Conservation (phyloP, 2,888 invertebrate genomes). For the Trichopria drosophilae region DNA sequence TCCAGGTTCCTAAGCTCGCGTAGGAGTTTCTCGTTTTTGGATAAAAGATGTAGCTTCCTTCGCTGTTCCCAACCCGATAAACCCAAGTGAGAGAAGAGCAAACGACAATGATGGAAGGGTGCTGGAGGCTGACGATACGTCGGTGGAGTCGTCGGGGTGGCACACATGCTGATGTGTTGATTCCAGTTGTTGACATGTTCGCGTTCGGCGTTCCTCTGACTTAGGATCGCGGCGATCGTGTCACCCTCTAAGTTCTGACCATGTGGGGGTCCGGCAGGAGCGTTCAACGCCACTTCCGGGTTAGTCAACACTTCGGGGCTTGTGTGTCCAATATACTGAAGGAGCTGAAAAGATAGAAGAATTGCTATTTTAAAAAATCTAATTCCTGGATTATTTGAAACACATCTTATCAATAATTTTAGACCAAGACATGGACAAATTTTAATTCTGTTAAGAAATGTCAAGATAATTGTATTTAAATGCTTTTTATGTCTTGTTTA, state of each 20-base stretch:
- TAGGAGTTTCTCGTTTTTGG: conserved; percentile 84
- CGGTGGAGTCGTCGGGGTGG: conserved; percentile 60
- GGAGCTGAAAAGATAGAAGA: conserved; percentile 63
- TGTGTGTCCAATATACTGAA: conserved; percentile 88
- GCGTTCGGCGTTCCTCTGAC: conserved; percentile 82
- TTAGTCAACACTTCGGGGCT: conserved; percentile 73
- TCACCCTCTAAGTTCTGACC: conserved; percentile 79
- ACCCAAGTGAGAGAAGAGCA: conserved; percentile 90
- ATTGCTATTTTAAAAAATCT: too few species aligned
- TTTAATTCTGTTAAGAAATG: too few species aligned
- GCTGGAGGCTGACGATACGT: conserved; percentile 61
- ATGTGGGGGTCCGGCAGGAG: conserved; percentile 75
- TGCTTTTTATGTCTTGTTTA: too few species aligned
- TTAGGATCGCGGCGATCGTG: conserved; percentile 81
- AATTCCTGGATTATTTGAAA: too few species aligned
- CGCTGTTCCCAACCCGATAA: conserved; percentile 88
- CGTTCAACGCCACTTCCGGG: conserved; percentile 67
- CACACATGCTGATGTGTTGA: conserved; percentile 59
- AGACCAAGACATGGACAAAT: too few species aligned
- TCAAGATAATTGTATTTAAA: too few species aligned
- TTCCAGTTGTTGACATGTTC: conserved; percentile 65
- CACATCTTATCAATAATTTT: too few species aligned
- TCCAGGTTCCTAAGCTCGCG: conserved; percentile 92
- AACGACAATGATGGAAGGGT: conserved; percentile 82
- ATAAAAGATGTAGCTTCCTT: conserved; percentile 79